phyloP scores from a whole-genome alignment of 2,113 vertebrate species.

The Peromyscus californicus region DNA sequence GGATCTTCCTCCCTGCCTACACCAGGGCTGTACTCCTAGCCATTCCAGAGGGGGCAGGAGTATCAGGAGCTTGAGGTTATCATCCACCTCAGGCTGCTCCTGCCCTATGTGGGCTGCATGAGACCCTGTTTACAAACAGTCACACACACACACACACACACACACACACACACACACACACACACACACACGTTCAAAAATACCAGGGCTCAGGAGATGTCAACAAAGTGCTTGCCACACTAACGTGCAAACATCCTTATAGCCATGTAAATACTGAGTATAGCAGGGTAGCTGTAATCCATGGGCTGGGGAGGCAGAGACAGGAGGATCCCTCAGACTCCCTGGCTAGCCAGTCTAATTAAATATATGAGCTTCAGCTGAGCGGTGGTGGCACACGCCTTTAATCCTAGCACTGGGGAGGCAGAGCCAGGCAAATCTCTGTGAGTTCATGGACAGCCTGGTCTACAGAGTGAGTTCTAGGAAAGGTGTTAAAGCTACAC shows the following conservation, averaged over 20 bases:
- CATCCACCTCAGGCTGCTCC: not conserved
- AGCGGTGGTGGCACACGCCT: too few species aligned
- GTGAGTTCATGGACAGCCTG: too few species aligned
- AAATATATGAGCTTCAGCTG: too few species aligned
- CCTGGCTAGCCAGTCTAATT: not conserved
- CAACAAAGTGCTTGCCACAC: not conserved
- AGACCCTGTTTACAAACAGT: not conserved
- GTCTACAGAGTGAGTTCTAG: too few species aligned
- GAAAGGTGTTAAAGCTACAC: too few species aligned
- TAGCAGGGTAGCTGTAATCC: too few species aligned
- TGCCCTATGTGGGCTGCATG: not conserved
- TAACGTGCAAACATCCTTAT: not conserved
- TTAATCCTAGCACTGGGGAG: too few species aligned
- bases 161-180: not conserved
- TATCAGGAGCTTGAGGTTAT: not conserved
- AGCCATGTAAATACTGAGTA: not conserved
- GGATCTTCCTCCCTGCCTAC: not conserved
- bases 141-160: not conserved
- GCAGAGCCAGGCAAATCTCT: too few species aligned
- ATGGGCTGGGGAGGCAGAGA: not conserved
- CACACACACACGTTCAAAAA: not conserved
- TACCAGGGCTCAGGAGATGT: not conserved
- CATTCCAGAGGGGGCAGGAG: not conserved
- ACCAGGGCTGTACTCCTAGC: not conserved
- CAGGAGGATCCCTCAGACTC: not conserved